A percentile compares a stretch with the other conserved stretches of the same genome.
Conservation (phyloP, 2,888 invertebrate genomes). For the Conistra vaccinii region DNA sequence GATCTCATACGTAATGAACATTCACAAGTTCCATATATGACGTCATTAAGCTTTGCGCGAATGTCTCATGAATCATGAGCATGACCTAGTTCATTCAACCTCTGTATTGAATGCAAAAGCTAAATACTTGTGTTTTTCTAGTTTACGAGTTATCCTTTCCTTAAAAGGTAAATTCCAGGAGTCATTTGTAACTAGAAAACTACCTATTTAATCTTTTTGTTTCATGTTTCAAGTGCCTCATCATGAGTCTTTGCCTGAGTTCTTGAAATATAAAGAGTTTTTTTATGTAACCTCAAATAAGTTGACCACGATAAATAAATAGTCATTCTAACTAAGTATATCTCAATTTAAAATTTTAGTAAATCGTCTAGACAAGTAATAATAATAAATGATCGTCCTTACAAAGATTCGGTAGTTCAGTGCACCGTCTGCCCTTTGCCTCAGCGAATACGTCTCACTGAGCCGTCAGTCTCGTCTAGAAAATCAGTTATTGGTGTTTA, state of each 20-base stretch:
- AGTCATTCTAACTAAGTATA: slow-evolving; percentile 55
- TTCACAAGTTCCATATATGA: slow-evolving; percentile 40
- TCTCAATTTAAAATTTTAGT: slow-evolving; percentile 65
- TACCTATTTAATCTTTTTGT: neutral
- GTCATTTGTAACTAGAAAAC: neutral
- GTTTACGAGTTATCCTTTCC: slow-evolving; percentile 18
- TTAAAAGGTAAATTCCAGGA: slow-evolving; percentile 5
- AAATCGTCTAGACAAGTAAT: slow-evolving; percentile 75
- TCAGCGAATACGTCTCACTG: slow-evolving; percentile 66
- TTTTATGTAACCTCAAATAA: slow-evolving; percentile 25
- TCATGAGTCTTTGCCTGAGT: neutral
- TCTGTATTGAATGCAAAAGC: slow-evolving; percentile 32
- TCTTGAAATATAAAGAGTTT: neutral
- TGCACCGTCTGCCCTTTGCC: slow-evolving; percentile 76
- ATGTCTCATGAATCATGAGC: slow-evolving; percentile 51
- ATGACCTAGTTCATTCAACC: slow-evolving; percentile 60
- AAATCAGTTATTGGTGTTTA: slow-evolving; percentile 66
- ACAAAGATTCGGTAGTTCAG: slow-evolving; percentile 75
- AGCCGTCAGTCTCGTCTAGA: slow-evolving; percentile 65
- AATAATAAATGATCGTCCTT: slow-evolving; percentile 72
- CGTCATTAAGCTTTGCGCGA: slow-evolving; percentile 50
- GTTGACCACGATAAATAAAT: slow-evolving; percentile 40
- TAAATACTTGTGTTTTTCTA: slow-evolving; percentile 26
- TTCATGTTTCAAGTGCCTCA: neutral
- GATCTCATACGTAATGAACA: slow-evolving; percentile 28